Percentiles rank a stretch among this genome's conserved stretches.
phyloP scores from a whole-genome alignment of 1,140 invertebrate genomes.

The Platyscapa corneri region DNA sequence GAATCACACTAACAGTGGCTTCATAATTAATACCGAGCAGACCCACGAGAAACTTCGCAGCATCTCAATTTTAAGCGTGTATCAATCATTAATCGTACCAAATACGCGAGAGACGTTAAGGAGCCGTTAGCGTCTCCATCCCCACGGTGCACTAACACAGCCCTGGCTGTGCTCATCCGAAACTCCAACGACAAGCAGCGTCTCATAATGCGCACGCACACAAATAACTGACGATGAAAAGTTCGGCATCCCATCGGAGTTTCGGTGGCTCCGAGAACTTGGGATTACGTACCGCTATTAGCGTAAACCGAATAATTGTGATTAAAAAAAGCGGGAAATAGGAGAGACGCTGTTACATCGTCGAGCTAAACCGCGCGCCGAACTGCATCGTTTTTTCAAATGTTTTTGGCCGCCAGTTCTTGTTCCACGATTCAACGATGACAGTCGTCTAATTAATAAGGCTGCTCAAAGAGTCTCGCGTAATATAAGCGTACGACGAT shows the following conservation, averaged over 20 bases:
- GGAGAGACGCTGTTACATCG: not conserved
- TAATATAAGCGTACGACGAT: too few species aligned
- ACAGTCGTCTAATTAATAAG: too few species aligned
- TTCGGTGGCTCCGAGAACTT: not conserved
- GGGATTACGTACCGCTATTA: not conserved
- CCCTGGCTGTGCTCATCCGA: not conserved
- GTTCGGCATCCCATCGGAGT: not conserved
- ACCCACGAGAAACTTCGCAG: not conserved
- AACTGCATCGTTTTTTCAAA: too few species aligned
- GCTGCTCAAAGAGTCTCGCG: too few species aligned
- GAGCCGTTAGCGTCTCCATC: not conserved
- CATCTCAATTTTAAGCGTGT: slow-evolving; percentile 9
- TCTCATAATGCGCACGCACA: not conserved
- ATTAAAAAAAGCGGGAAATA: not conserved
- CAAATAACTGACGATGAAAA: slow-evolving; percentile 1
- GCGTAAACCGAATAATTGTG: not conserved
- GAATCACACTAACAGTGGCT: not conserved
- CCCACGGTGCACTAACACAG: not conserved
- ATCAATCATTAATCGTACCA: slow-evolving; percentile 30
- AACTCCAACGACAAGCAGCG: not conserved
- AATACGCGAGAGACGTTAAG: not conserved
- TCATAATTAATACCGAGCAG: slow-evolving; percentile 2
- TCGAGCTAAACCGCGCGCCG: too few species aligned
- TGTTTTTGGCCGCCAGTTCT: too few species aligned
- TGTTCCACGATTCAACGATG: too few species aligned